Evolutionary conservation across 2,113 vertebrate species (phyloP).

Genomic region (Kryptolebias marmoratus): DNA sequence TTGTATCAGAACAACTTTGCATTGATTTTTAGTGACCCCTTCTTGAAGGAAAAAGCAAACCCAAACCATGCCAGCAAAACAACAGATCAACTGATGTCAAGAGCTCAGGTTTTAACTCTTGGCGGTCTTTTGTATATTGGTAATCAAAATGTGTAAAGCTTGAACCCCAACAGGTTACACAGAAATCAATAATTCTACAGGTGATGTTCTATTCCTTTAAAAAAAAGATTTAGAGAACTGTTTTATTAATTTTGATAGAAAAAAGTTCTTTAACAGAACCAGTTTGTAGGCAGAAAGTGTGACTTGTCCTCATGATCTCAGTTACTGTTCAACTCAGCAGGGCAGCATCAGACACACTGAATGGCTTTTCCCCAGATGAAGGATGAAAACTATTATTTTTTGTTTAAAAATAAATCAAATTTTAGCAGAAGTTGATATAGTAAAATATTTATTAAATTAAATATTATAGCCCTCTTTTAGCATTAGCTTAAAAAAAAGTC

Average conservation of each 20-base stretch:
- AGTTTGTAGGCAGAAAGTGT: neutral
- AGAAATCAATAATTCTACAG: neutral
- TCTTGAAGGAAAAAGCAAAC: neutral
- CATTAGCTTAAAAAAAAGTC: too few species aligned
- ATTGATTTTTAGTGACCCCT: constrained; percentile 1
- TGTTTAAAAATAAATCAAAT: too few species aligned
- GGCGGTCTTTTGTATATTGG: neutral
- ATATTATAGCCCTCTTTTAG: too few species aligned
- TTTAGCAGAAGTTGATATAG: too few species aligned
- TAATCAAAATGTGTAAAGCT: too few species aligned
- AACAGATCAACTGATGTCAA: neutral
- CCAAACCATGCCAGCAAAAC: neutral
- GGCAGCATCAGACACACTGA: neutral
- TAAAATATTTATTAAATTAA: too few species aligned
- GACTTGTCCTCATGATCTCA: neutral
- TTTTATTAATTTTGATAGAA: neutral
- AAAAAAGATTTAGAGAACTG: neutral
- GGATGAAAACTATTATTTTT: too few species aligned
- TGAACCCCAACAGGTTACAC: too few species aligned
- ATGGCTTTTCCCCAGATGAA: neutral
- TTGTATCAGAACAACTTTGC: neutral
- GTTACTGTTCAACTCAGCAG: neutral
- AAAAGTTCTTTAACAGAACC: neutral
- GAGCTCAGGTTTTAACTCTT: neutral
- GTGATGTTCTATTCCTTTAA: neutral